Conservation (phyloP, 2,888 invertebrate species). For the Seira musarum region DNA sequence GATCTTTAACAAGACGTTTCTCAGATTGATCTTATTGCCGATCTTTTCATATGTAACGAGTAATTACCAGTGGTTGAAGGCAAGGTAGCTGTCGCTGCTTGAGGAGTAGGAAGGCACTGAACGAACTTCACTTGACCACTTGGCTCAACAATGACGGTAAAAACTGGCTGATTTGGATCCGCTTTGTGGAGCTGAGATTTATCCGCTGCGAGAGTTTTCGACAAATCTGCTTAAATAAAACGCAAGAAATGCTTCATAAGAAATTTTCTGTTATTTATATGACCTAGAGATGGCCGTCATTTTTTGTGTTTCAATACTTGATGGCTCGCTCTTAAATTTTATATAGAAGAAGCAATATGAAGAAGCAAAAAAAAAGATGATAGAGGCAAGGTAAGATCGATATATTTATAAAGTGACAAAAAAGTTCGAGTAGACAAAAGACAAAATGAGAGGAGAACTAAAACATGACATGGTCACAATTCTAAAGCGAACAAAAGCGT, state of each 20-base stretch:
- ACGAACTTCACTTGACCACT: constrained; percentile 59
- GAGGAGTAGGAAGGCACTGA: constrained; percentile 60
- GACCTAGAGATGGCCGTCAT: background rate
- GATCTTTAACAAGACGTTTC: too few species aligned
- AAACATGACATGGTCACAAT: constrained; percentile 9
- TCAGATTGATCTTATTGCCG: too few species aligned
- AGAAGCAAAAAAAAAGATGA: background rate
- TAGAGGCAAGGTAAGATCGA: background rate
- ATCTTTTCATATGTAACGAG: too few species aligned
- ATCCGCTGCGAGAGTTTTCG: constrained; percentile 34
- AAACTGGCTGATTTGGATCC: constrained; percentile 52
- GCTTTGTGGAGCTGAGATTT: constrained; percentile 3
- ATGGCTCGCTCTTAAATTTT: background rate
- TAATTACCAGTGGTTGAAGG: constrained; percentile 52
- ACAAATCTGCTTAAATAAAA: constrained; percentile 38
- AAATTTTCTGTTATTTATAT: background rate
- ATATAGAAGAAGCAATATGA: background rate
- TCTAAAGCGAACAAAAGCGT: constrained; percentile 35
- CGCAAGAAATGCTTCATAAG: background rate
- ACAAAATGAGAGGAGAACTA: constrained; percentile 5
- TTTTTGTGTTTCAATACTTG: background rate
- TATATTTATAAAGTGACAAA: constrained; percentile 1
- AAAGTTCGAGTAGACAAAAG: background rate
- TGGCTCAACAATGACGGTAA: constrained; percentile 54
- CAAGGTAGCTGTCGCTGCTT: constrained; percentile 39